Base-by-base conservation (phyloP, 2,888 invertebrate genomes). In the Caenorhabditis sp. region DNA sequence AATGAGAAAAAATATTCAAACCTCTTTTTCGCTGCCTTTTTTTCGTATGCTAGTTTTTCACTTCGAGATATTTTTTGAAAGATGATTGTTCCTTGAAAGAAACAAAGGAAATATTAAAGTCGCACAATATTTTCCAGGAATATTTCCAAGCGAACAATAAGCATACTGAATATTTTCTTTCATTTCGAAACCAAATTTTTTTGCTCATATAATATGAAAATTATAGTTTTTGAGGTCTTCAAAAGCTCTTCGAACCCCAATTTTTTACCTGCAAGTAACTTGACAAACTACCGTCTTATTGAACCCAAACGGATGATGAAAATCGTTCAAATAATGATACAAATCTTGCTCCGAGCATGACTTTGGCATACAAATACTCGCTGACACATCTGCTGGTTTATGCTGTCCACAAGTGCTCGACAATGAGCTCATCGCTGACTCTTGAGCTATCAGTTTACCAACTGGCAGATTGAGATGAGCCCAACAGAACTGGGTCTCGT, bases 401-500 rank as follows among this genome's bases (percentile, higher is more conserved):
- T 65, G 58, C 4, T 54, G 20, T 14, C 73, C 73, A 56, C 73
- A 73, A 21, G 52, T 52, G 21, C 21, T 52, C 23, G 23, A 52
- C 1, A 52, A 12, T 21, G 10, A 4, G 21, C 52, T 23, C 23
- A 52, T 52, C 21, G 23, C 2, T 10, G 10, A 21, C 8, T 52
- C 23, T 21, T 21, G 4, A 5, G 23, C 52, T 2, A 23, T n/a
- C 23, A 52, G 20, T 21, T 52, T 20, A 17, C 54, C 68, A 20
- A 73, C 26, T 12, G 73, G 68, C 1, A 73, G 31, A 26, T 73
- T 72, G 49, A 72, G 20, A 62, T 72, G 72, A 36, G 67, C 72
- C 67, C 67, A 72, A 36, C 72, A 72, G 38, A 67, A 72, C 64
- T 72, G 49, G 14, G 72, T 72, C 56, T 60, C 63, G 52, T 20